Percentiles rank a stretch among this genome's conserved stretches.
Conservation (phyloP, 2,797 vertebrate species). For the Apogon talboti region DNA sequence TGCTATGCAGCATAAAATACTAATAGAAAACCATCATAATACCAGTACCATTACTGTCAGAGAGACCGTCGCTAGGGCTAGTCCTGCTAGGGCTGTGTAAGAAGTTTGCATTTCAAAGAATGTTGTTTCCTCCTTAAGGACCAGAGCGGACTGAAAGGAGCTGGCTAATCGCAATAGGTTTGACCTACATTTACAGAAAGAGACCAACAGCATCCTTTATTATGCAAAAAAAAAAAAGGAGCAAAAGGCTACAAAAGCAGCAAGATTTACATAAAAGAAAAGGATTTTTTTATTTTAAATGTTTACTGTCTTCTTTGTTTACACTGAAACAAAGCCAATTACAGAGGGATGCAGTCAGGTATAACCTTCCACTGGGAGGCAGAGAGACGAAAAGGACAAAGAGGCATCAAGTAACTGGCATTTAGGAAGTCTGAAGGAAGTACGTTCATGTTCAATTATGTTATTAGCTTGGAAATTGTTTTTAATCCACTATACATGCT, state of each 20-base stretch:
- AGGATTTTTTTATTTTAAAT: background rate
- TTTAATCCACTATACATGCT: background rate
- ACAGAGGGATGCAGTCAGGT: no score
- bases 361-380: background rate
- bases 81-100: conserved; percentile 6
- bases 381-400: background rate
- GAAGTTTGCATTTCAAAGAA: conserved; percentile 20
- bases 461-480: background rate
- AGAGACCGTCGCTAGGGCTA: background rate
- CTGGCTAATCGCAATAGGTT: conserved; percentile 49
- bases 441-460: background rate
- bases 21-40: conserved; percentile 9
- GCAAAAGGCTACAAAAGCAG: conserved; percentile 7
- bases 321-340: no score
- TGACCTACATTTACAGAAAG: conserved; percentile 64
- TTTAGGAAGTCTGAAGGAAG: background rate
- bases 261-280: conserved; percentile 7
- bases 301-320: no score
- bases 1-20: conserved; percentile 18
- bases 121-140: conserved; percentile 31
- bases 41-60: conserved; percentile 8
- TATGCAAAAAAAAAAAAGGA: conserved; percentile 34
- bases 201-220: conserved; percentile 44
- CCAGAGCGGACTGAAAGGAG: conserved; percentile 19
- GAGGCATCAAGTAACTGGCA: background rate